phyloP scores from a whole-genome alignment of 2,113 vertebrate genomes.

The Scomber colias region DNA sequence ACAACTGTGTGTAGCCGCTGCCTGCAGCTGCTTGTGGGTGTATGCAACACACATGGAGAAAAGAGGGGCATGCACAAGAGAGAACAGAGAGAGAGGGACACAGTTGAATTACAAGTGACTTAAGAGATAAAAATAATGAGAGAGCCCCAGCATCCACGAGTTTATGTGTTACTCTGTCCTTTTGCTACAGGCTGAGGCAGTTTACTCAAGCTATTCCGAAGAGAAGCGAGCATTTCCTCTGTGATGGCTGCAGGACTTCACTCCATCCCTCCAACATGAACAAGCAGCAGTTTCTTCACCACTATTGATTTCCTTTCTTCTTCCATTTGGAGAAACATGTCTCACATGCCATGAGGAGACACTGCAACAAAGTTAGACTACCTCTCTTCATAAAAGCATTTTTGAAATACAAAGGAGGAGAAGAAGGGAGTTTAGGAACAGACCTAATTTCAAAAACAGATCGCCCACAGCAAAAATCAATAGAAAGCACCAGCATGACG shows the following conservation, averaged over 20 bases:
- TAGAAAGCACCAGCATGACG: background rate
- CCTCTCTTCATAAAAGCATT: slow-evolving; percentile 41
- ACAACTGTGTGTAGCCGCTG: slow-evolving; percentile 35
- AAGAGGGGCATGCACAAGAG: background rate
- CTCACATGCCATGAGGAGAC: slow-evolving; percentile 57
- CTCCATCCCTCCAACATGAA: slow-evolving; percentile 43
- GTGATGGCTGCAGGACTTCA: slow-evolving; percentile 42
- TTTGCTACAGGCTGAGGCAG: slow-evolving; percentile 30
- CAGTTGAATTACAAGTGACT: slow-evolving; percentile 48
- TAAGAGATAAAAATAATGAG: slow-evolving; percentile 46
- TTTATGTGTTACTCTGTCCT: slow-evolving; percentile 21
- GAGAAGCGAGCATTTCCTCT: slow-evolving; percentile 46
- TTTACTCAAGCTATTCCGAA: slow-evolving; percentile 33
- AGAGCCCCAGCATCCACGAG: slow-evolving; percentile 20
- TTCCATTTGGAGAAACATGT: slow-evolving; percentile 61
- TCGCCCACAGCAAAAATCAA: slow-evolving; percentile 37
- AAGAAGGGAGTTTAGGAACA: background rate
- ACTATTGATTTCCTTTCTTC: slow-evolving; percentile 76
- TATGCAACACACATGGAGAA: slow-evolving; percentile 18
- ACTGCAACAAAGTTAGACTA: slow-evolving; percentile 31
- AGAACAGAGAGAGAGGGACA: slow-evolving; percentile 4
- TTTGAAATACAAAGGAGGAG: slow-evolving; percentile 42
- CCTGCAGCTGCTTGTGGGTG: slow-evolving; percentile 53
- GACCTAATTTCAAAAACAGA: slow-evolving; percentile 49
- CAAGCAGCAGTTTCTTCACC: slow-evolving; percentile 68